phyloP scores from a whole-genome alignment of 2,113 vertebrate genomes.

The Melospiza melodia region DNA sequence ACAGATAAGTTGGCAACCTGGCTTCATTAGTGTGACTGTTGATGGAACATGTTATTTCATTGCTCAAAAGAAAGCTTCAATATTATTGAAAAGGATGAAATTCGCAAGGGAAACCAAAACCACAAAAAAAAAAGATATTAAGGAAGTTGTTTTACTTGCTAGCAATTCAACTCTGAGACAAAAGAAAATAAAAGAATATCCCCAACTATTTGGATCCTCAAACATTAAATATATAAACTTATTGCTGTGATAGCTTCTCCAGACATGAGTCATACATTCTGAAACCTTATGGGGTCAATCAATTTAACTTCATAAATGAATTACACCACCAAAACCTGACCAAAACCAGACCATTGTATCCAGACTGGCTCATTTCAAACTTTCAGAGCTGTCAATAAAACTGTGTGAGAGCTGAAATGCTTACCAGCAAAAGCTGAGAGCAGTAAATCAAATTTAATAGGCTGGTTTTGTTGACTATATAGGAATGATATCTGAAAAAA shows the following conservation, averaged over 20 bases:
- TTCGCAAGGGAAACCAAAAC: neutral
- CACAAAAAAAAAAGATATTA: neutral
- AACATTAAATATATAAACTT: constrained; percentile 16
- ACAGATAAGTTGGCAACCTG: neutral
- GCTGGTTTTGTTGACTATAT: neutral
- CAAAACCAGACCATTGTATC: constrained; percentile 38
- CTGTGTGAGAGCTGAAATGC: constrained; percentile 10
- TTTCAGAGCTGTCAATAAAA: constrained; percentile 43
- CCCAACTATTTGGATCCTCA: neutral
- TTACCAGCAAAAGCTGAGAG: constrained; percentile 49
- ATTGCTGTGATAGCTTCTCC: constrained; percentile 24
- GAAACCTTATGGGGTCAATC: constrained; percentile 35
- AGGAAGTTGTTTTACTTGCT: neutral
- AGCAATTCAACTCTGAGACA: constrained; percentile 15
- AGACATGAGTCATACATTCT: constrained; percentile 64
- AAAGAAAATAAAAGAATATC: constrained; percentile 38
- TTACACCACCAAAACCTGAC: constrained; percentile 47
- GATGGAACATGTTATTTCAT: constrained; percentile 42
- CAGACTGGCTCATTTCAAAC: constrained; percentile 9
- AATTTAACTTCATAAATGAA: constrained; percentile 38
- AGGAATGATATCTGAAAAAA: constrained; percentile 21
- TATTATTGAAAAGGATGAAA: constrained; percentile 18
- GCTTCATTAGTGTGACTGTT: neutral
- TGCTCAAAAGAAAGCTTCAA: neutral
- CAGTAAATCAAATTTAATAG: constrained; percentile 54